Percentiles rank a stretch among this genome's conserved stretches.
These are phyloP conservation scores for Sylvia atricapilla DNA, from an alignment of 2,113 vertebrate genomes.

Conservation along the genomic window DNA sequence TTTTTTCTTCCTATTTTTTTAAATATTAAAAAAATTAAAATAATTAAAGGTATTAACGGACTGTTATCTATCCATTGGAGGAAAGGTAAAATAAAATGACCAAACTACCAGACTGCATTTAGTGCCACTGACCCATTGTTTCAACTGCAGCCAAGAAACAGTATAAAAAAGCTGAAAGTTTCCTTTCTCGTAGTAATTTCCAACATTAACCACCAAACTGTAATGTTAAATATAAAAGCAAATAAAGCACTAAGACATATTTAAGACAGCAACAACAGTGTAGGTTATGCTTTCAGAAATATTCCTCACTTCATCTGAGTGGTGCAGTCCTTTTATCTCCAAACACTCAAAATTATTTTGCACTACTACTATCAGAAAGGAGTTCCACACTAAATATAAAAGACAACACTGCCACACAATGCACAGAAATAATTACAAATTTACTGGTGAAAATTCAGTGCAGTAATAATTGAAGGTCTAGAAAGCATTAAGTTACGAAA, in stretches of 20 bases:
- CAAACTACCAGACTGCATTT: not conserved
- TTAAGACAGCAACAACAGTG: not conserved
- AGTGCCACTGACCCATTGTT: not conserved
- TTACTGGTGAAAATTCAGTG: not conserved
- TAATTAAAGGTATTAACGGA: not conserved
- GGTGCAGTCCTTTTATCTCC: not conserved
- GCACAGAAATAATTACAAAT: not conserved
- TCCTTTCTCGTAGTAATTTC: not conserved
- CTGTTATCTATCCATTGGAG: not conserved
- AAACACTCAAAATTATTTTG: not conserved
- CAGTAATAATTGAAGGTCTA: not conserved
- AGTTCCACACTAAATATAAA: not conserved
- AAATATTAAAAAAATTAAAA: not conserved
- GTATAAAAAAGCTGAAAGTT: not conserved
- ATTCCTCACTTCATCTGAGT: not conserved
- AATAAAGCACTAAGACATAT: not conserved
- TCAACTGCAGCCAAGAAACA: not conserved
- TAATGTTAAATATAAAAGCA: not conserved
- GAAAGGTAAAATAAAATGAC: slow-evolving; percentile 20
- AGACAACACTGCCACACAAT: not conserved
- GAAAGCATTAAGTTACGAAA: not conserved
- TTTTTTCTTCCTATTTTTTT: not conserved
- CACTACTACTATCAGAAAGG: not conserved
- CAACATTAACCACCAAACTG: not conserved
- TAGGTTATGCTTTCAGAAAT: not conserved